Evolutionary conservation across 2,113 vertebrate genomes (phyloP).

Genomic region (Craseonycteris thonglongyai): DNA sequence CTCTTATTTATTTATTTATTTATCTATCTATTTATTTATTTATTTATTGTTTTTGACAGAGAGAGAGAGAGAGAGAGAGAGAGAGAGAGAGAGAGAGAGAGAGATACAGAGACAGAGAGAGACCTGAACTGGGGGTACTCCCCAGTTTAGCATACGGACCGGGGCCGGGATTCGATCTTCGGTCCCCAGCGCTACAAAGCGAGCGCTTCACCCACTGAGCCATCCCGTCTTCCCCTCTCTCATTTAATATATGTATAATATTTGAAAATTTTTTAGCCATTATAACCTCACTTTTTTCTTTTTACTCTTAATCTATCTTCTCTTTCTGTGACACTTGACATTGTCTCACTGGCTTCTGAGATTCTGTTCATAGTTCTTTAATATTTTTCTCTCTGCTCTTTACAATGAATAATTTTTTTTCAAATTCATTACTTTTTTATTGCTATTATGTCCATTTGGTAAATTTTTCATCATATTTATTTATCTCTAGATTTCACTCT

Average conservation of each 20-base stretch:
- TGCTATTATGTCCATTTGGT: background rate
- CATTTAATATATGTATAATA: background rate
- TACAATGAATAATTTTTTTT: background rate
- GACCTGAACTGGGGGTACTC: too few species aligned
- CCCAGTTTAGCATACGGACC: too few species aligned
- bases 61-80: too few species aligned
- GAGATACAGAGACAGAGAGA: too few species aligned
- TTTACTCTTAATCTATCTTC: background rate
- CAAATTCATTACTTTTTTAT: background rate
- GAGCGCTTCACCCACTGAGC: too few species aligned
- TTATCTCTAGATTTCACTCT: background rate
- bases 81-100: too few species aligned
- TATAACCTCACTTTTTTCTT: background rate
- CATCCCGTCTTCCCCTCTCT: too few species aligned
- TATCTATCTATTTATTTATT: too few species aligned
- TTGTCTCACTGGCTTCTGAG: background rate
- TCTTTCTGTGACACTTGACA: background rate
- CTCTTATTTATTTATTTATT: background rate
- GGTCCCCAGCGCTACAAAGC: too few species aligned
- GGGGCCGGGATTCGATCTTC: too few species aligned
- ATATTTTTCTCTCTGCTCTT: background rate
- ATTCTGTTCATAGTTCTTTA: background rate
- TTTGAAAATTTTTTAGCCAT: background rate
- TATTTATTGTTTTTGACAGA: too few species aligned
- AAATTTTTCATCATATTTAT: background rate